Conservation (phyloP, 2,797 vertebrate genomes). For the Chaenodraco wilsoni region DNA sequence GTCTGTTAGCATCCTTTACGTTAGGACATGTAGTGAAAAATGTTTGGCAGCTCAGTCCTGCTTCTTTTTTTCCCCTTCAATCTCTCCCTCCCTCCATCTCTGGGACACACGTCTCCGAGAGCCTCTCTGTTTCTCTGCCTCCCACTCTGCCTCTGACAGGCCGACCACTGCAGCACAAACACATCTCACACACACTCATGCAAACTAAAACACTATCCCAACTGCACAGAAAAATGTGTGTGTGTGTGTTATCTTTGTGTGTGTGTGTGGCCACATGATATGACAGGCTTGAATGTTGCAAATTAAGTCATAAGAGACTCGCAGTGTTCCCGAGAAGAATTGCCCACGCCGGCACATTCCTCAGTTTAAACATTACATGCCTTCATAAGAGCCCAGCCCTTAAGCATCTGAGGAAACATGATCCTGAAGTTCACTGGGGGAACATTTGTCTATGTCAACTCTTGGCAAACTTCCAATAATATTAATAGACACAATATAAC, state of each 20-base stretch:
- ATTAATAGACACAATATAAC: slow-evolving; percentile 7
- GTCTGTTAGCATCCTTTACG: slow-evolving; percentile 2
- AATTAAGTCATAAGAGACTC: slow-evolving; percentile 52
- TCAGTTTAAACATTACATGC: slow-evolving; percentile 37
- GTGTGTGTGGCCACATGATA: slow-evolving; percentile 48
- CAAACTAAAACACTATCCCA: slow-evolving; percentile 45
- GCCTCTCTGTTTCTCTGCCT: slow-evolving; percentile 49
- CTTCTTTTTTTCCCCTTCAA: slow-evolving; percentile 26
- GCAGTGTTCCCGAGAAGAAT: slow-evolving; percentile 43
- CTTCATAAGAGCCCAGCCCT: slow-evolving; percentile 36
- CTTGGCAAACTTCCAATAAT: slow-evolving; percentile 22
- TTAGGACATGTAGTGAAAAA: slow-evolving; percentile 6
- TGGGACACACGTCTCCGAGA: slow-evolving; percentile 54
- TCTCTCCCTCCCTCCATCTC: slow-evolving; percentile 17
- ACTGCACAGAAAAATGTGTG: slow-evolving; percentile 27
- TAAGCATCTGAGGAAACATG: slow-evolving; percentile 13
- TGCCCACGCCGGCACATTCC: slow-evolving; percentile 48
- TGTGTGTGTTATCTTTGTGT: slow-evolving; percentile 12
- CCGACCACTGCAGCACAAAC: slow-evolving; percentile 60
- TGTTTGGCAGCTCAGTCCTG: not conserved
- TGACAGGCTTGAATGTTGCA: slow-evolving; percentile 39
- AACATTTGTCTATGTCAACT: slow-evolving; percentile 34
- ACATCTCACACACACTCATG: slow-evolving; percentile 42
- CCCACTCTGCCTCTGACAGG: slow-evolving; percentile 54
- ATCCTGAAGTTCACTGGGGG: slow-evolving; percentile 5